Base-by-base conservation (phyloP, 2,888 invertebrate genomes). In the Conchocele bisecta region DNA sequence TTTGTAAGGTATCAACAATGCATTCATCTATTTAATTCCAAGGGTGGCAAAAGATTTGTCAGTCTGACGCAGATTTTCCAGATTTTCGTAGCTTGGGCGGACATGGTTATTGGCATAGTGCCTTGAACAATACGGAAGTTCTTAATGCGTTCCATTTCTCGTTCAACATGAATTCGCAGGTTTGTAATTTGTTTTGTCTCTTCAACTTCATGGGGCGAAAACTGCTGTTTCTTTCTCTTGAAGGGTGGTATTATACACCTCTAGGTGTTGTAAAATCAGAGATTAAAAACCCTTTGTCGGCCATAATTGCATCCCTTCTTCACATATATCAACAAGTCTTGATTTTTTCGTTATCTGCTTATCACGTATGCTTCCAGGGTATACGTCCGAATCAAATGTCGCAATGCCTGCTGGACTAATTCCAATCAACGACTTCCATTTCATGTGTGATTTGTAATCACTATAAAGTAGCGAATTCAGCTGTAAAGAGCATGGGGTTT, bases 241-340 rank as follows among this genome's bases (percentile, higher is more conserved):
- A 76, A 58, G 31, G 68, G 68, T 37, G 68, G 75, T 26, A 60
- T 60, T 17, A 70, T 70, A 69, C 33, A 1, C 57, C 56, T 42
- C 22, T 44, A 24, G 69, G 54, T 29, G 59, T 53, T n/a, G 70
- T 58, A 17, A 72, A 31, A 35, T 77, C 74, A 3, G 54, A 11
- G 13, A 76, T 73, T 24, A 54, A 13, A 57, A 81, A 79, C 2
- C 75, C 77, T 26, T 73, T 79, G 33, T 81, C 79, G 4, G 69
- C 77, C 76, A 80, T 80, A 3, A 81, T 66, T 22, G 60, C 60
- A 48, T 81, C 78, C 75, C 75, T 31, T 29, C 7, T 42, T 81
- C 76, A 37, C 63, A 60, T 15, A 76, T 39, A 22, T 72, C 68
- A 2, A 76, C 20, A 6, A 81, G 1, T 0, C 76, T 71, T 57